Base-by-base conservation (phyloP, 64 coral and sea anemone genomes). In the Actinia equina region DNA sequence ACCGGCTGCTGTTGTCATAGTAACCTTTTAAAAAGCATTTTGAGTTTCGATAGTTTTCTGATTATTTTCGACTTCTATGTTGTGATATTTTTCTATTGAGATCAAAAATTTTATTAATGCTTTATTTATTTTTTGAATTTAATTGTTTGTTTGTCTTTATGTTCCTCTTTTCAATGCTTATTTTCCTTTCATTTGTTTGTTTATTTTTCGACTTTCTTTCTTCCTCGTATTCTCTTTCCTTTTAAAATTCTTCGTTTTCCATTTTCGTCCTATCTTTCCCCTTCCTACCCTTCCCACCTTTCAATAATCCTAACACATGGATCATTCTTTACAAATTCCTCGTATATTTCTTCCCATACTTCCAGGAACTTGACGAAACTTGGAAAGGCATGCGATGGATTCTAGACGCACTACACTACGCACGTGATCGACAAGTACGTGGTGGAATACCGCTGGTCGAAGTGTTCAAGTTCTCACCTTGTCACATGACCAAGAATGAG, bases 321-420 rank as follows among this genome's bases (percentile, higher is more conserved):
- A 14, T 9, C n/a, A 5, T 7, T 23, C 23, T 14, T 14, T 65
- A 22, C 0, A 37, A 37, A 37, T 65, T n/a, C n/a, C 62, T n/a
- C 19, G 3, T 65, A 2, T 19, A 60, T 60, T 60, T 4, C 0
- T 19, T 19, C 59, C 59, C 59, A 60, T 20, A 19, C 71, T 23
- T 44, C 26, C 70, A 98, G 96, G 96, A 98, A 71, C 86, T 98
- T 44, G 96, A 98, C 82, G 93, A 98, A 43, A 95, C 96, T 9
- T 98, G 96, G 96, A 94, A 98, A 91, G 96, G 96, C 51, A 98
- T 98, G 96, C 89, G 96, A 19, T 98, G 96, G 96, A 91, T 98
- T 77, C 86, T 98, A 7, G 96, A 98, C 77, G 93, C 93, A 13
- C 83, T 98, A 18, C 96, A 92, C 76, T 95, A 98, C 55, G 93